phyloP scores from a whole-genome alignment of 2,888 invertebrate species.

The Drosophila colorata region DNA sequence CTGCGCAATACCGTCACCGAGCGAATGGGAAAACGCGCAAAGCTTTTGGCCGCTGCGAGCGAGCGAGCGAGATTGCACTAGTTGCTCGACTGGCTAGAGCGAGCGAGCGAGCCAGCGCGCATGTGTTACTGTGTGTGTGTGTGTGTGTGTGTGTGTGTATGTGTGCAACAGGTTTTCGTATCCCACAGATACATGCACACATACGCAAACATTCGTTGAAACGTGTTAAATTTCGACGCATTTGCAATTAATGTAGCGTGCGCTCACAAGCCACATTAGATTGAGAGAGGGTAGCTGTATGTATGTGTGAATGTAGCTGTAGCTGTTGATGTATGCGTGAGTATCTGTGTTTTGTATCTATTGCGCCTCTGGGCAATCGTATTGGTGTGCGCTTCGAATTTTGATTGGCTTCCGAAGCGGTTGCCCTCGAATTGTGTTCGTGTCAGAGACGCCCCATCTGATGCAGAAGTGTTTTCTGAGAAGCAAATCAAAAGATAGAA shows the following conservation, averaged over 20 bases:
- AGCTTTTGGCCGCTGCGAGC: conserved; percentile 52
- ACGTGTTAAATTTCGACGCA: conserved; percentile 70
- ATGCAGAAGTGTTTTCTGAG: conserved; percentile 3
- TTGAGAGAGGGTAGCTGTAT: conserved; percentile 39
- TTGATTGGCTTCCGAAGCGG: conserved; percentile 83
- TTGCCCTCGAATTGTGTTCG: conserved; percentile 41
- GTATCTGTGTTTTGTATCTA: conserved; percentile 55
- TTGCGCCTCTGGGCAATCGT: conserved; percentile 36
- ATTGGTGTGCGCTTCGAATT: conserved; percentile 75
- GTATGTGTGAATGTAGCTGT: background rate
- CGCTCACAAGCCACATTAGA: conserved; percentile 60
- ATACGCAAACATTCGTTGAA: conserved; percentile 28
- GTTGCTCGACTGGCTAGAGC: conserved; percentile 5
- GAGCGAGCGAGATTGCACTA: conserved; percentile 28
- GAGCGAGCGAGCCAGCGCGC: conserved; percentile 28
- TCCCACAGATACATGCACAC: conserved; percentile 57
- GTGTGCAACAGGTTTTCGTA: conserved; percentile 77
- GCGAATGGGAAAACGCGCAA: conserved; percentile 71
- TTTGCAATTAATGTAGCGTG: conserved; percentile 71
- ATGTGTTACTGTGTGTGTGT: conserved; percentile 5
- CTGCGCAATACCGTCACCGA: conserved; percentile 76
- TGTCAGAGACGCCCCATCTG: conserved; percentile 52
- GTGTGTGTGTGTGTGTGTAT: conserved; percentile 30
- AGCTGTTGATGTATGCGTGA: conserved; percentile 32
- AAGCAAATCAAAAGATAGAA: conserved; percentile 16